These are phyloP conservation scores for Microcebus jonahi DNA, from an alignment of 2,113 vertebrate species.

Conservation along the genomic window DNA sequence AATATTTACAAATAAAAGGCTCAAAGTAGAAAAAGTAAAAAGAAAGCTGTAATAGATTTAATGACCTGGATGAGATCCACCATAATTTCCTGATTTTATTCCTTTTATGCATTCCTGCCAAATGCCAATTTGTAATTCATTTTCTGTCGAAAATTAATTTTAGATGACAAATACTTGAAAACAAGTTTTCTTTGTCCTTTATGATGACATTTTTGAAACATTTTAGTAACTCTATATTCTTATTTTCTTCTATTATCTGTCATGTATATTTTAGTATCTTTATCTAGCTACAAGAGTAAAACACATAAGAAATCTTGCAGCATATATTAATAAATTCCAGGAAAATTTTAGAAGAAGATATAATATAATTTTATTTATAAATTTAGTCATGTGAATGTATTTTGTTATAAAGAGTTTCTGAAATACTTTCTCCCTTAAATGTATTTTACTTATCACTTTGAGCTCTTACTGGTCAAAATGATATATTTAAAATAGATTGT, in stretches of 20 bases:
- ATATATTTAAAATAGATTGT: not conserved
- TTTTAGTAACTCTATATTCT: not conserved
- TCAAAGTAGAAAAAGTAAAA: not conserved
- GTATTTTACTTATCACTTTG: not conserved
- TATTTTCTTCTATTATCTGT: not conserved
- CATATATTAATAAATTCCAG: not conserved
- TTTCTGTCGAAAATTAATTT: conserved; percentile 31
- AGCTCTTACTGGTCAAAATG: not conserved
- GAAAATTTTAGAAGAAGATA: not conserved
- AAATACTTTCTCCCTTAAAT: not conserved
- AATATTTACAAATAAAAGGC: not conserved
- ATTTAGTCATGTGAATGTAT: not conserved
- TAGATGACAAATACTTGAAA: not conserved
- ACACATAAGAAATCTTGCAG: not conserved
- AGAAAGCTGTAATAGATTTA: not conserved
- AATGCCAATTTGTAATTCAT: not conserved
- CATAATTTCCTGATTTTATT: not conserved
- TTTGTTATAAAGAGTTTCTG: not conserved
- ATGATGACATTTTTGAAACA: not conserved
- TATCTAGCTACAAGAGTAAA: not conserved
- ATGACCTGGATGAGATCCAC: not conserved
- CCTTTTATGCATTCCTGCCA: not conserved
- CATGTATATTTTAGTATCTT: not conserved
- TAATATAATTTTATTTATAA: not conserved
- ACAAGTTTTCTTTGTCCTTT: not conserved